Evolutionary conservation across 1,140 invertebrate genomes (phyloP), one percentile per base, ranked within the genome.

Genomic region (Melitaea cinxia): DNA sequence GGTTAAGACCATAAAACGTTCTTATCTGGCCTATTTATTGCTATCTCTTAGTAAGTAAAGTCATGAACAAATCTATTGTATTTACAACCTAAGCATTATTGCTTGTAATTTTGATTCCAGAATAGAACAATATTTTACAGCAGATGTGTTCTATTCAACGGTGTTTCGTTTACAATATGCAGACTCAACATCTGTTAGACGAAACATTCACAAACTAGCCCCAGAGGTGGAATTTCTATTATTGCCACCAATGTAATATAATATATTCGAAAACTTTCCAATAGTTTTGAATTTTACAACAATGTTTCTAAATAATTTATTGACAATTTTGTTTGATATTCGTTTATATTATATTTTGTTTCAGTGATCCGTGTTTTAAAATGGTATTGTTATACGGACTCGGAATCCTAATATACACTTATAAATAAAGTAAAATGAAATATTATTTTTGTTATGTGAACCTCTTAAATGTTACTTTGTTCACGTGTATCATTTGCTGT

Each of bases 121-220:
- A 23, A 52, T 30, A 21, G 35, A 15, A 10, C 17, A 35, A 52
- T n/a, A n/a, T n/a, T 60, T 37, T 42, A 53, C 30, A 21, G 33
- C 58, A 60, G 47, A 52, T 60, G 47, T 15, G 14, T 15, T n/a
- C 28, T 52, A 15, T 52, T 37, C 12, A 6, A 52, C 37, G 58
- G 58, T 60, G 58, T 24, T 19, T 23, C 10, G 10, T 10, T 35
- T 7, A 42, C 58, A 50, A 60, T 45, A 45, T 28, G 47, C 58
- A 60, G 47, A 50, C 49, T 35, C 47, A 23, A 50, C 58, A 60
- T 60, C 45, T 60, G 58, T 35, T 60, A 35, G 33, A 26, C 58
- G 39, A 60, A 54, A 55, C 53, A 37, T 35, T 60, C 21, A 9
- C 10, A 37, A 60, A 60, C 58, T 35, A 7, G 33, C 21, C 58